Percentiles rank a stretch among this genome's conserved stretches.
These are phyloP conservation scores for Mesembrinibis cayennensis DNA, from an alignment of 2,113 vertebrate species.

Conservation along the genomic window DNA sequence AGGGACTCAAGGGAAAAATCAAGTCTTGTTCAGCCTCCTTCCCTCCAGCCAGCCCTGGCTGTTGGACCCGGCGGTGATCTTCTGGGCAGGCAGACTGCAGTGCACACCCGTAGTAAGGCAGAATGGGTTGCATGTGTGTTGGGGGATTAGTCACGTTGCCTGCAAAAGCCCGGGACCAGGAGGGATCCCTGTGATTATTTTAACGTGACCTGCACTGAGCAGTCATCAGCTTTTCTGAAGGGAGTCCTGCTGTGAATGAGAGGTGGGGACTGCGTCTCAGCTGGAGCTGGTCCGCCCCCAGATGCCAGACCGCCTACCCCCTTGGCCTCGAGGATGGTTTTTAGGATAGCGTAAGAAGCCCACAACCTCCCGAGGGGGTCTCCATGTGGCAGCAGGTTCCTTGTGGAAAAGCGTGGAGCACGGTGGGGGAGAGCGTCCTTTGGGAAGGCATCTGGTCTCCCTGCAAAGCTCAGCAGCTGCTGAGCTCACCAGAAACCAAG, in stretches of 20 bases:
- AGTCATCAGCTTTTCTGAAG: not conserved
- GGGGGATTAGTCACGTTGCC: not conserved
- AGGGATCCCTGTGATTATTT: not conserved
- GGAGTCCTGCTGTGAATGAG: not conserved
- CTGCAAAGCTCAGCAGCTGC: not conserved
- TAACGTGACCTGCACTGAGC: not conserved
- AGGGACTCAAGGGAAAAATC: not conserved
- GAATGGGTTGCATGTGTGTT: rapidly evolving
- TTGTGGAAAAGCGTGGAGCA: not conserved
- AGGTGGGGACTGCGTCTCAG: not conserved
- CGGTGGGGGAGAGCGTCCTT: rapidly evolving
- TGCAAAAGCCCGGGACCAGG: not conserved
- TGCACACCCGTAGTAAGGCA: not conserved
- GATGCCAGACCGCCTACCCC: not conserved
- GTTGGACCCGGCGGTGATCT: rapidly evolving
- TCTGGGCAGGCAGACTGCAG: not conserved
- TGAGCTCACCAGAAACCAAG: not conserved
- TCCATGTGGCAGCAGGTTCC: not conserved
- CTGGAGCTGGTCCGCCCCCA: not conserved
- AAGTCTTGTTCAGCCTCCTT: not conserved
- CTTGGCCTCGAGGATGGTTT: not conserved
- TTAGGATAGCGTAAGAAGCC: not conserved
- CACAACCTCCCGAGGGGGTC: not conserved
- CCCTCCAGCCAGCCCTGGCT: not conserved
- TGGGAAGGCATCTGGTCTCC: not conserved